These are phyloP conservation scores for Okapia johnstoni DNA, from an alignment of 2,113 vertebrate species.

Conservation along the genomic window DNA sequence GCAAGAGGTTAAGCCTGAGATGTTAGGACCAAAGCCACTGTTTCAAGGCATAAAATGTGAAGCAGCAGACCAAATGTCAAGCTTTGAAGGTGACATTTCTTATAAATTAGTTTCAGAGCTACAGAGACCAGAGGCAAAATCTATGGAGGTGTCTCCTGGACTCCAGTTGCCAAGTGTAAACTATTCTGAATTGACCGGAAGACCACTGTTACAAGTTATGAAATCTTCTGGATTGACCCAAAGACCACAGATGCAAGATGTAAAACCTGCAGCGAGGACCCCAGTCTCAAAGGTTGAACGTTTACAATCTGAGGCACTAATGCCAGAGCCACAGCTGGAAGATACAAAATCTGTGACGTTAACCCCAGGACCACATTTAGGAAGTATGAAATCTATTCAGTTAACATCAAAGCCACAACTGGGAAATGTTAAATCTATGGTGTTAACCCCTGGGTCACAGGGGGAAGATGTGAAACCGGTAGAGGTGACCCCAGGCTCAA, in stretches of 20 bases:
- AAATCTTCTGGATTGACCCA: constrained; percentile 19
- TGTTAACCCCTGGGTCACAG: not conserved
- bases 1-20: not conserved
- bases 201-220: not conserved
- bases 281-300: not conserved
- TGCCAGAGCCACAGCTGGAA: not conserved
- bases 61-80: not conserved
- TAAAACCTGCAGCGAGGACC: not conserved
- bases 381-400: not conserved
- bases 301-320: not conserved
- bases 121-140: constrained; percentile 1
- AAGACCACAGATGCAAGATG: not conserved
- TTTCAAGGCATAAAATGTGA: constrained; percentile 14
- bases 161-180: not conserved
- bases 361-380: not conserved
- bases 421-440: not conserved
- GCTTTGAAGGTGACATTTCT: not conserved
- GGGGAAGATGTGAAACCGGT: not conserved
- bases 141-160: not conserved
- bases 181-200: not conserved
- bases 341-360: not conserved
- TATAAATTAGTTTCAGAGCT: not conserved
- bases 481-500: not conserved
- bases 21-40: not conserved
- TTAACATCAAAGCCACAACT: constrained; percentile 17